Evolutionary conservation across 1,140 invertebrate species (phyloP).

Genomic region (Latrodectus geometricus): DNA sequence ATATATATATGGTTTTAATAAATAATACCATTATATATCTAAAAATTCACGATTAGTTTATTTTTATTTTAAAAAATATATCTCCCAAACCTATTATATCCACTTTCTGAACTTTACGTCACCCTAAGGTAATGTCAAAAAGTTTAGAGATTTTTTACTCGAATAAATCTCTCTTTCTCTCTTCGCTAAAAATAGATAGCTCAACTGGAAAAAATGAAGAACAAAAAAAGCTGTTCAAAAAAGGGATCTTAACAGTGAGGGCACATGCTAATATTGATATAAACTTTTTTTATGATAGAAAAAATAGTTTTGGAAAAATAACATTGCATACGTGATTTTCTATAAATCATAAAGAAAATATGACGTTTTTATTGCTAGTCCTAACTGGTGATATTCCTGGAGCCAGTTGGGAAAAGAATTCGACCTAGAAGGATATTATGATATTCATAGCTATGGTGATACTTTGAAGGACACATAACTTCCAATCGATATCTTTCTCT

Average conservation of each 20-base stretch:
- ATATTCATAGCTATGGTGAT: constrained; percentile 55
- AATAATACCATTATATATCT: background rate
- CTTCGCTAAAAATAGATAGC: background rate
- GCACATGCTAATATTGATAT: background rate
- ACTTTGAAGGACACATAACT: constrained; percentile 17
- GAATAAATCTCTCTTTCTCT: background rate
- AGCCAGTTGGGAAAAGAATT: constrained; percentile 9
- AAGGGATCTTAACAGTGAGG: background rate
- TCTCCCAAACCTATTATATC: background rate
- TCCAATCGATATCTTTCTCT: constrained; percentile 24
- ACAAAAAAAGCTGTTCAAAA: background rate
- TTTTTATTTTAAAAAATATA: background rate
- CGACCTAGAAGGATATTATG: constrained; percentile 21
- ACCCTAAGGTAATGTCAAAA: background rate
- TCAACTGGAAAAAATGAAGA: background rate
- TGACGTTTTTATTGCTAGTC: constrained; percentile 51
- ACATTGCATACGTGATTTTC: background rate
- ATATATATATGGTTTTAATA: too few species aligned
- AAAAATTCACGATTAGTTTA: background rate
- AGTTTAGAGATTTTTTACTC: background rate
- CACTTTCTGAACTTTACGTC: background rate
- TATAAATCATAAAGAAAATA: constrained; percentile 13
- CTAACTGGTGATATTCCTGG: constrained; percentile 15
- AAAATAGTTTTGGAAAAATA: constrained; percentile 32
- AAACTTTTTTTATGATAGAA: background rate